Evolutionary conservation across 2,888 invertebrate genomes (phyloP), one percentile per base, ranked within the genome.

Genomic region (Muschampia plurimacula): DNA sequence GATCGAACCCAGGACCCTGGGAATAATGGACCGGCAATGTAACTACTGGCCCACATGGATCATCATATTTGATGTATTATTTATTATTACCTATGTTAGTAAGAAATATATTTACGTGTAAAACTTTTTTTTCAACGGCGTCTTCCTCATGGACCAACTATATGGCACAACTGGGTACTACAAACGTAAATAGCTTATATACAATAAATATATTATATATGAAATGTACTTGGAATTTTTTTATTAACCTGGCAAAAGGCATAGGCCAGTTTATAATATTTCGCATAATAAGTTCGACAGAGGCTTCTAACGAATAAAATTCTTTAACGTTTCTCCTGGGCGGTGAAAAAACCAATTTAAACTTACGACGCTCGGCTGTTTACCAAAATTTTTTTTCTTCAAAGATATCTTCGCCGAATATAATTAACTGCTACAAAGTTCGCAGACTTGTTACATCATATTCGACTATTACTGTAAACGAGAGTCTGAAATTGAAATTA

Each of bases 271-370:
- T 57, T 57, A 28, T 57, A 57, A 57, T 57, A 57, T 57, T 57
- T 57, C 55, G 22, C 55, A 57, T 79, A 75, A 77, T 77, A 76
- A 79, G 65, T 73, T 72, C 73, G 67, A 74, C 77, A 77, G 81
- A 82, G 80, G 79, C 78, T 78, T 81, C 78, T 78, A 83, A 83
- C 76, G 77, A 84, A 83, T 82, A 80, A 83, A 82, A 81, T 82
- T 77, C 79, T 80, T 72, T 80, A 80, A 77, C 80, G 78, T 80
- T 83, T 77, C 77, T 79, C 76, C 75, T 76, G 78, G 80, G 80
- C 80, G 79, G 78, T 77, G 79, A 81, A 83, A 85, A 85, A 87
- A 83, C 84, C 86, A 86, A 87, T 87, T 87, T 87, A 85, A 87
- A 88, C 84, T 87, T 87, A 83, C 81, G 82, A 80, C 82, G 64